These are phyloP conservation scores for Heliconius congener DNA, from an alignment of 1,140 invertebrate species.

Conservation along the genomic window DNA sequence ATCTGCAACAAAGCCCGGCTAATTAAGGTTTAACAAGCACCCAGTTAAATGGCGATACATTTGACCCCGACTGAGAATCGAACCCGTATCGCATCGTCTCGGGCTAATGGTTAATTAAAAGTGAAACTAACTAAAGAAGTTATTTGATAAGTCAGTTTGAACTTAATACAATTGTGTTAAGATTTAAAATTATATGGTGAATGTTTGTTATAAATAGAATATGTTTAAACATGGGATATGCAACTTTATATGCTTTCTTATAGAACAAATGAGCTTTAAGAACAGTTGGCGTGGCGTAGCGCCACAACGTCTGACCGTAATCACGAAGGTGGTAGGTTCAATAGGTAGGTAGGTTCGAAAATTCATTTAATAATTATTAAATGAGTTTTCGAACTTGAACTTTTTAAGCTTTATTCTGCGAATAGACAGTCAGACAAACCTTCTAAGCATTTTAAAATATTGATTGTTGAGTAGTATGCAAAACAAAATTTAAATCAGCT, in stretches of 20 bases:
- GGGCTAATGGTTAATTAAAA: slow-evolving; percentile 14
- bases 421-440: too few relatives aligned
- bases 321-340: neutral
- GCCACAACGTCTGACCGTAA: neutral
- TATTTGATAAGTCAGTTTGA: neutral
- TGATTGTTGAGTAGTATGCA: too few relatives aligned
- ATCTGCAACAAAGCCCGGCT: slow-evolving; percentile 9
- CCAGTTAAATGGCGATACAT: slow-evolving; percentile 13
- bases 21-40: slow-evolving; percentile 15
- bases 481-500: too few relatives aligned
- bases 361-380: too few relatives aligned
- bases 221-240: neutral
- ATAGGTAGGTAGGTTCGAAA: too few relatives aligned
- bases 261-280: too few relatives aligned
- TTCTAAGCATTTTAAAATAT: too few relatives aligned
- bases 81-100: slow-evolving; percentile 11
- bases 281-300: too few relatives aligned
- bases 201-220: neutral
- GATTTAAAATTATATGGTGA: neutral
- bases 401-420: too few relatives aligned
- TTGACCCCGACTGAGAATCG: slow-evolving; percentile 6
- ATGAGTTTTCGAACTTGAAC: too few relatives aligned
- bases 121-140: neutral
- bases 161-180: neutral
- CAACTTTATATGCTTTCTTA: neutral